Conservation (phyloP, 1,140 invertebrate genomes). For the Chironomus tepperi region DNA sequence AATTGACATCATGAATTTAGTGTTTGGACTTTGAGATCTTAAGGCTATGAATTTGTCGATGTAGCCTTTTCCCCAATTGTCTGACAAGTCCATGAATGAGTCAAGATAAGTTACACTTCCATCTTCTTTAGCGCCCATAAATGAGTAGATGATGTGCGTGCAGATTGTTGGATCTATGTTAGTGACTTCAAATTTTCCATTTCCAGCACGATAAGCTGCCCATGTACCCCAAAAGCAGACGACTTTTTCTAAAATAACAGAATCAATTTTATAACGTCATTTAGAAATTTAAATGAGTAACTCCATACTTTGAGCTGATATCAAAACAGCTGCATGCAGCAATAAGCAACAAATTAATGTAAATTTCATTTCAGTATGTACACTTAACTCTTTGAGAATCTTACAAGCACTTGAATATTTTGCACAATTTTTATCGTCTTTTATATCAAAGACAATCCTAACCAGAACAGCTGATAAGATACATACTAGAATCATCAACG, state of each 20-base stretch:
- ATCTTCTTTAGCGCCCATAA: constrained; percentile 50
- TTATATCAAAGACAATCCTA: no score
- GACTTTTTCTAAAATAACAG: constrained; percentile 42
- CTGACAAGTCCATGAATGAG: constrained; percentile 51
- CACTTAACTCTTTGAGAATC: no score
- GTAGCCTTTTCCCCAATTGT: constrained; percentile 41
- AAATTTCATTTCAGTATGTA: no score
- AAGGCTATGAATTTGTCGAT: constrained; percentile 49
- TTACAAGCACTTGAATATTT: no score
- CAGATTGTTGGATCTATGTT: constrained; percentile 60
- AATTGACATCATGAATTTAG: constrained; percentile 61
- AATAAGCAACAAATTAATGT: no score
- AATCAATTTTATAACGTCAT: background rate
- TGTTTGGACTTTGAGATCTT: constrained; percentile 50
- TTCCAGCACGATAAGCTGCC: constrained; percentile 56
- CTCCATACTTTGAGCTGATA: no score
- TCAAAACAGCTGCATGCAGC: no score
- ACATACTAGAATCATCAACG: no score
- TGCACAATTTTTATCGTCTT: no score
- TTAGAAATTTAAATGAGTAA: no score
- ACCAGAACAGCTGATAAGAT: no score
- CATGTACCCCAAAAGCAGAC: constrained; percentile 67
- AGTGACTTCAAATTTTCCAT: constrained; percentile 55
- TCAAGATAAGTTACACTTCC: constrained; percentile 50
- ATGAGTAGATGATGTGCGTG: constrained; percentile 65